Evolutionary conservation across 2,113 vertebrate species (phyloP), one percentile per base, ranked within the genome.

Genomic region (Donacobius atricapilla): DNA sequence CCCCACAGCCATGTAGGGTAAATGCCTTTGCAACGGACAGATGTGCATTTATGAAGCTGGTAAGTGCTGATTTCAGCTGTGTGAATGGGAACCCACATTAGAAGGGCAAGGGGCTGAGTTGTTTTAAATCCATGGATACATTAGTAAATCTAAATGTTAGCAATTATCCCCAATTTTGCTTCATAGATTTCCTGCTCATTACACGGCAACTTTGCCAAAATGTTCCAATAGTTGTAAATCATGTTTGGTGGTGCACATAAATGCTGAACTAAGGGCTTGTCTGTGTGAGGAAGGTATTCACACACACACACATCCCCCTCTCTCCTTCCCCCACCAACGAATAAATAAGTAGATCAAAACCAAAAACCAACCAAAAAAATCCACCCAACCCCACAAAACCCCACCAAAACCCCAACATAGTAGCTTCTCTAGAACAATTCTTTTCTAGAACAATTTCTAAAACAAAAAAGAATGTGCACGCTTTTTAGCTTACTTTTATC

Each of bases 291-390:
- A 86, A 54, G 23, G 33, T 72, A 50, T 39, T 69, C 16, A 44
- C 23, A 64, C 9, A 35, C 11, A 56, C n/a, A n/a, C n/a, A n/a
- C n/a, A n/a, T n/a, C 17, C 13, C 9, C 13, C 20, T 8, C 6
- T 6, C 16, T 5, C 7, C 21, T 13, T 3, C 7, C 9, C 22
- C 5, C 10, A 5, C 17, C 4, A 30, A 30, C 3, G 60, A 42
- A 72, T 19, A 44, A 39, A 28, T 60, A 57, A 47, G n/a, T 27
- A 42, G 11, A 40, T 33, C n/a, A 66, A 77, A 51, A 9, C 10
- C 9, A 45, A 64, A 73, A 64, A 56, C 6, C 9, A 68, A 40
- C 4, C 2, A 23, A 37, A 9, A 54, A 69, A 20, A 1, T 1
- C 1, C 11, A 77, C 2, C 11, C 12, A 54, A 27, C 47, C 11